Base-by-base conservation (phyloP, 2,888 invertebrate species). In the Leistus spinibarbis region DNA sequence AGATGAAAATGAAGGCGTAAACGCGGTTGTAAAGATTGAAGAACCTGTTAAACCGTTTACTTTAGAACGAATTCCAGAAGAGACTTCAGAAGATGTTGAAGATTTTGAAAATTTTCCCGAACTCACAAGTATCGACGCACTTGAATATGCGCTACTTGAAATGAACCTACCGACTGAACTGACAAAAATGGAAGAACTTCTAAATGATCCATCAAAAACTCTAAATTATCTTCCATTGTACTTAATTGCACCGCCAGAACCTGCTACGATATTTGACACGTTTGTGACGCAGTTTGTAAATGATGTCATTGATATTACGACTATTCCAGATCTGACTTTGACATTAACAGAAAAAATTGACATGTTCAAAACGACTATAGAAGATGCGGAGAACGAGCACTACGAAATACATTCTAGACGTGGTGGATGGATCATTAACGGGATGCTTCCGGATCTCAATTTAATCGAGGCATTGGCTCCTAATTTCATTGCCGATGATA, bases 361-460 rank as follows among this genome's bases (percentile, higher is more conserved):
- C 76, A 85, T 86, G 81, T 80, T 90, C 19, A 79, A 81, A 7
- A 83, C 81, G 54, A 79, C 82, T 7, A 83, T 90, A 67, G 81
- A 80, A 78, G 78, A 79, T 57, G 82, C 87, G 56, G 88, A 89
- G 79, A 80, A 81, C 23, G 79, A 84, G 76, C 80, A 82, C 76
- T 77, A 82, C 78, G 78, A 82, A 79, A 71, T 80, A 71, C 82
- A 84, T 69, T 80, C 82, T 75, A 87, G 76, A 23, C 76, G 74
- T 80, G 87, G 88, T 19, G 89, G 89, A 78, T 92, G 89, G 87
- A 87, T 92, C 77, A 84, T 92, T 69, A 91, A 91, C 80, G 90
- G 88, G 0, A 88, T 91, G 82, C 86, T 88, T 22, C 81, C 87
- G 20, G 86, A 89, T 78, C 77, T 86, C 13, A 86, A 88, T 77